Conservation (phyloP, 1,140 invertebrate species). For the Pseudomyrmex pallidus region DNA sequence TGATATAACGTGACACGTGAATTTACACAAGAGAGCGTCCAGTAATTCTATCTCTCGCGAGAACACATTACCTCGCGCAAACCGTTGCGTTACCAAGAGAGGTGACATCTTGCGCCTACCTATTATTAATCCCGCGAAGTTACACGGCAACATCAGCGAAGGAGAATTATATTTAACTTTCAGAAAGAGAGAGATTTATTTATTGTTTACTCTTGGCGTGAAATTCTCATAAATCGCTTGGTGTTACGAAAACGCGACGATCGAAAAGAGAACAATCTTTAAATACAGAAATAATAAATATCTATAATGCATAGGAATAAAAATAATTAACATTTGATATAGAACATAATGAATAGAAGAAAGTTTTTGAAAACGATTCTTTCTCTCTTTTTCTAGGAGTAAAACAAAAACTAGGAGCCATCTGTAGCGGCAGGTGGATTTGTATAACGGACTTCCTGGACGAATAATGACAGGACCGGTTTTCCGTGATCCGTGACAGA, state of each 20-base stretch:
- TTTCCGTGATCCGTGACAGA: constrained; percentile 44
- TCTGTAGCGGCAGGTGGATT: constrained; percentile 27
- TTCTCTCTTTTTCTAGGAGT: neutral
- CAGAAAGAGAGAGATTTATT: neutral
- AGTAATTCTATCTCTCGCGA: constrained; percentile 17
- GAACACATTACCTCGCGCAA: neutral
- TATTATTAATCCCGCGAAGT: constrained; percentile 48
- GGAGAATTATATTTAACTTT: constrained; percentile 6
- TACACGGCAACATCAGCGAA: neutral
- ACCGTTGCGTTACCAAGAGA: neutral
- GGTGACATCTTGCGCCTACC: constrained; percentile 22
- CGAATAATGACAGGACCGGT: constrained; percentile 63
- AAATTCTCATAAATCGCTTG: neutral
- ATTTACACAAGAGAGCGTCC: constrained; percentile 14
- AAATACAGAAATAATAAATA: no score
- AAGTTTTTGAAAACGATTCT: constrained; percentile 80
- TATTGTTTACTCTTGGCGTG: neutral
- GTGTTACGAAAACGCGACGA: neutral
- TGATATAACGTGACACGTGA: constrained; percentile 21
- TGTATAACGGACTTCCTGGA: constrained; percentile 60
- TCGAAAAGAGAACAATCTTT: neutral
- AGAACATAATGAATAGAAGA: constrained; percentile 83
- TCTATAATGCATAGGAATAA: no score
- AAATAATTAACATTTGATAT: neutral
- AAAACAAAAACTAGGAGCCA: constrained; percentile 24